These are phyloP conservation scores for Seriola aureovittata DNA, from an alignment of 2,113 vertebrate genomes.

Conservation along the genomic window DNA sequence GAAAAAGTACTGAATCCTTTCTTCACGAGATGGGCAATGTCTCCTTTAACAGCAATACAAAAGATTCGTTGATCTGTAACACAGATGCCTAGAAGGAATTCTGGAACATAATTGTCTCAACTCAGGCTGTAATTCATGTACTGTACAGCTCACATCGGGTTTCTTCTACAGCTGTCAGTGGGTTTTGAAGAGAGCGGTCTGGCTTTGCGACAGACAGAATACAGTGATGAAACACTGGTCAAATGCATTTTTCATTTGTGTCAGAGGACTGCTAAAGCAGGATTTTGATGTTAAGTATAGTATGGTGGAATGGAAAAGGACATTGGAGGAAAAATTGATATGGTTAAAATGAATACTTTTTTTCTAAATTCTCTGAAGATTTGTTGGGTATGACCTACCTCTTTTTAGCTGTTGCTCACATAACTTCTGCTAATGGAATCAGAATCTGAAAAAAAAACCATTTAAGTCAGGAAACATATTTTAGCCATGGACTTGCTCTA, in stretches of 20 bases:
- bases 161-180: slow-evolving; percentile 34
- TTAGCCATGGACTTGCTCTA: not conserved
- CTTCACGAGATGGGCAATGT: slow-evolving; percentile 35
- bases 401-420: not conserved
- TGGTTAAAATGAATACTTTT: not conserved
- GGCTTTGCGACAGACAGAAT: slow-evolving; percentile 39
- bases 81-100: slow-evolving; percentile 55
- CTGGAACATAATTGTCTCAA: slow-evolving; percentile 51
- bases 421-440: not conserved
- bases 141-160: slow-evolving; percentile 8
- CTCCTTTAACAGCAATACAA: slow-evolving; percentile 47
- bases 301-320: slow-evolving; percentile 7
- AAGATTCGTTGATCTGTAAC: slow-evolving; percentile 51
- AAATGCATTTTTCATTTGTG: slow-evolving; percentile 48
- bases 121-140: slow-evolving; percentile 50
- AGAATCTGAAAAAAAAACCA: not conserved
- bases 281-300: slow-evolving; percentile 2
- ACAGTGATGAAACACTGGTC: slow-evolving; percentile 37
- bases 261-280: slow-evolving; percentile 12
- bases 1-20: slow-evolving; percentile 24
- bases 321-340: not conserved
- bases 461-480: not conserved
- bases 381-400: not conserved
- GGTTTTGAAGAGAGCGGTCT: slow-evolving; percentile 28
- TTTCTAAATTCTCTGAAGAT: not conserved